Evolutionary conservation across 2,797 vertebrate genomes (phyloP), one percentile per base, ranked within the genome.

Genomic region (Centroberyx gerrardi): DNA sequence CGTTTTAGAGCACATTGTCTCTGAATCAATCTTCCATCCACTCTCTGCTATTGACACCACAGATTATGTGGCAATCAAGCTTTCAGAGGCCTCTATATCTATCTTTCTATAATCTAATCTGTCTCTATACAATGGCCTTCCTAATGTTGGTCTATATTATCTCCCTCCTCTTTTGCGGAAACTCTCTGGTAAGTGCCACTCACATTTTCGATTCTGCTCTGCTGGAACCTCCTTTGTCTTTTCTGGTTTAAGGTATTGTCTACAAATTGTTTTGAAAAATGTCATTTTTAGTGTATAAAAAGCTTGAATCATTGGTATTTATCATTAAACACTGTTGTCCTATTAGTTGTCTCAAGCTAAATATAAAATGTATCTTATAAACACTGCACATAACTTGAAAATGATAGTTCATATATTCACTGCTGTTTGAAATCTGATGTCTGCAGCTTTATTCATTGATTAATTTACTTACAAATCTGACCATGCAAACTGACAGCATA

Each of bases 81-180:
- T 72, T 83, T 88, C 73, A 83, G 76, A 44, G 15, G 58, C 60
- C 60, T 76, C 60, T 54, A 61, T 63, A 51, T 84, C 76, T 69
- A 74, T 87, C 84, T 71, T 68, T 69, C 63, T 82, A 63, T 84
- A 86, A 90, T 90, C 74, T 58, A 53, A 87, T 90, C 85, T 74
- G 5, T 54, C 68, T 72, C 52, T 54, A 53, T 17, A 49, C 59
- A 72, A 72, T 75, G 81, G 70, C 82, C 72, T 71, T 81, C 72
- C 62, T 87, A 69, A 62, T 71, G 53, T 76, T 56, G 82, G 74
- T 69, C 62, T 76, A 83, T 83, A 61, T 70, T 76, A 72, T 66
- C 53, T 5, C 44, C 80, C 54, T 49, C 53, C 81, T 68, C 66
- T 78, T 68, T 78, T 87, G 83, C 73, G 63, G 36, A 66, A 40